Base-by-base conservation (phyloP, 2,888 invertebrate genomes). In the Shargacucullia verbasci region DNA sequence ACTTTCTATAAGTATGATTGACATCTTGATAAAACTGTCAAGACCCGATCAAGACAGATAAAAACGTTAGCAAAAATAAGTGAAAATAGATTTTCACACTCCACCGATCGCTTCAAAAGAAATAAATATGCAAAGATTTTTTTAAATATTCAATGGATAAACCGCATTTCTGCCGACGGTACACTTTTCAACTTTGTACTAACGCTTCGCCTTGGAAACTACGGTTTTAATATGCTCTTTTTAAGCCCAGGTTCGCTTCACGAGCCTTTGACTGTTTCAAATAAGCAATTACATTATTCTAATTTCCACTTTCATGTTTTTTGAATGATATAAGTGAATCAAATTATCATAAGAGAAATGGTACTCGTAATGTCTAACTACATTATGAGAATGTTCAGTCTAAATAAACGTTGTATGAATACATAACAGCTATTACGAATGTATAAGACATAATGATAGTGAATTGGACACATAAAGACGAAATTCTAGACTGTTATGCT, bases 331-430 rank as follows among this genome's bases (percentile, higher is more conserved):
- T 56, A 50, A 59, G 40, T 43, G 48, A 53, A 52, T 45, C 40
- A 41, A 71, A 67, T 70, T 67, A 71, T 71, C 58, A 70, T 62
- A 67, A 71, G 62, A 67, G 69, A 70, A 71, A 67, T 62, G 53
- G 34, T 39, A 43, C 15, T 35, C 29, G 46, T 57, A 38, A 59
- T 45, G 29, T 59, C 49, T 54, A 29, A 48, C 46, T 52, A 55
- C 33, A 60, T 60, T 49, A 61, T 48, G 39, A 57, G 29, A 40
- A 44, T 50, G 50, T 55, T 40, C 46, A 65, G 34, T 49, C 41
- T 33, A 38, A 45, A 58, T 69, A 45, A 29, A 38, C 48, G 25
- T 25, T 49, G 14, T 64, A 15, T 44, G 63, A 52, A 52, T 58
- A 44, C 4, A 34, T 14, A 63, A 58, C 31, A 52, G 39, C 10